Conservation (phyloP, 2,113 vertebrate species). For the Cyanoramphus novaezelandiae region DNA sequence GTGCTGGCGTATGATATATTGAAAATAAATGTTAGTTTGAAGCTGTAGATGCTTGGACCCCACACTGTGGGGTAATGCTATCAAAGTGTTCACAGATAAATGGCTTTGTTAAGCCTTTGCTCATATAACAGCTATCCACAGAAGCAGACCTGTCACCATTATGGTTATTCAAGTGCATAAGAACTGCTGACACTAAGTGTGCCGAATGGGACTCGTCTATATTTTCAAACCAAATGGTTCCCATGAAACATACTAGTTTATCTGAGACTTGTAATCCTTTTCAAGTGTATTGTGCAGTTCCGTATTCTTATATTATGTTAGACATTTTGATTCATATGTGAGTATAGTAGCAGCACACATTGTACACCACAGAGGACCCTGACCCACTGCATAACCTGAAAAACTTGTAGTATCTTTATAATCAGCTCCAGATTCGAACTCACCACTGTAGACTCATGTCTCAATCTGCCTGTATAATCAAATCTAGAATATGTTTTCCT, state of each 20-base stretch:
- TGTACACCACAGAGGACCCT: not conserved
- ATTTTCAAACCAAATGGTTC: not conserved
- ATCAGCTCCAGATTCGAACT: not conserved
- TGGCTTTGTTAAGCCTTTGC: slow-evolving; percentile 30
- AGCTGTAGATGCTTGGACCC: not conserved
- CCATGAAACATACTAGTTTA: not conserved
- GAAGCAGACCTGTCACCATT: not conserved
- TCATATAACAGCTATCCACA: not conserved
- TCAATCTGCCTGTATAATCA: not conserved
- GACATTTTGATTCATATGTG: not conserved
- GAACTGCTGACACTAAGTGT: not conserved
- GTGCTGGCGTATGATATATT: slow-evolving; percentile 12
- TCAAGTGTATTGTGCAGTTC: not conserved
- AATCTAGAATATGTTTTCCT: not conserved
- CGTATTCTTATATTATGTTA: not conserved
- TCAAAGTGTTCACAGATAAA: slow-evolving; percentile 28
- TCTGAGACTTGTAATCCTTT: not conserved
- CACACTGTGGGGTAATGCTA: not conserved
- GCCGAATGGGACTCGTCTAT: not conserved
- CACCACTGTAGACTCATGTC: not conserved
- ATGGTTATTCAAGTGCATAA: not conserved
- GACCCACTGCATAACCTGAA: not conserved
- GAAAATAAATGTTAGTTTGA: slow-evolving; percentile 34
- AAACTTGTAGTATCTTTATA: not conserved
- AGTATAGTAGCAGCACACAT: not conserved